Evolutionary conservation across 2,797 vertebrate species (phyloP).

Genomic region (Dallia pectoralis): DNA sequence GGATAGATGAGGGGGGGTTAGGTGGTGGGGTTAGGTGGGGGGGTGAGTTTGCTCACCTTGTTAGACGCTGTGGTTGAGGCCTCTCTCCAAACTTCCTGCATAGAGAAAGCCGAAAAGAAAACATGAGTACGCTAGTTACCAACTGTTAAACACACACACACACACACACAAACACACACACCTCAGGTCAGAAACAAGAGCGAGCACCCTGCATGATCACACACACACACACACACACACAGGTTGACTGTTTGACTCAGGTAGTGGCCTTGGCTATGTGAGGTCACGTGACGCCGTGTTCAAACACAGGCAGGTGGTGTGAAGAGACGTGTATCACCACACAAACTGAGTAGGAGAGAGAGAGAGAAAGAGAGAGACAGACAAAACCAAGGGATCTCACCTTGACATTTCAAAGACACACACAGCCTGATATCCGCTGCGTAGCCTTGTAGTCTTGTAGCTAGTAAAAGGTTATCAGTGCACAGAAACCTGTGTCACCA

Average conservation of each 20-base stretch:
- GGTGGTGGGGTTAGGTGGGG: slow-evolving; percentile 16
- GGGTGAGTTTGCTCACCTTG: slow-evolving; percentile 72
- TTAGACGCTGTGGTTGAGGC: slow-evolving; percentile 98
- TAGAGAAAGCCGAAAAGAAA: slow-evolving; percentile 61
- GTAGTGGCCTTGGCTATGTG: slow-evolving; percentile 47
- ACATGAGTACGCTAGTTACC: slow-evolving; percentile 53
- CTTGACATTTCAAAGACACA: too few species aligned
- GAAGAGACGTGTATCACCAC: slow-evolving; percentile 17
- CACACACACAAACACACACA: slow-evolving; percentile 23
- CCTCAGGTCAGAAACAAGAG: background rate
- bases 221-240: slow-evolving; percentile 25
- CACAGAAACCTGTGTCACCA: too few species aligned
- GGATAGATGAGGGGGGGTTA: slow-evolving; percentile 12
- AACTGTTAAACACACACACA: slow-evolving; percentile 50
- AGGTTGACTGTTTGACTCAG: slow-evolving; percentile 15
- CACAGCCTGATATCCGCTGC: too few species aligned
- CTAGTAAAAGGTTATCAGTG: too few species aligned
- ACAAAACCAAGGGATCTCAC: background rate
- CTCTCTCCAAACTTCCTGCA: slow-evolving; percentile 98
- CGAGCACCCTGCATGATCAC: too few species aligned
- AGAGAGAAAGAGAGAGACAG: background rate
- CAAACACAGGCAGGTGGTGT: slow-evolving; percentile 43
- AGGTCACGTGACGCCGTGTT: slow-evolving; percentile 27
- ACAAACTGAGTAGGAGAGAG: background rate
- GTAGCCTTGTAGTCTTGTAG: too few species aligned